Conservation (phyloP, 1,140 invertebrate species). For the Heliothis virescens region DNA sequence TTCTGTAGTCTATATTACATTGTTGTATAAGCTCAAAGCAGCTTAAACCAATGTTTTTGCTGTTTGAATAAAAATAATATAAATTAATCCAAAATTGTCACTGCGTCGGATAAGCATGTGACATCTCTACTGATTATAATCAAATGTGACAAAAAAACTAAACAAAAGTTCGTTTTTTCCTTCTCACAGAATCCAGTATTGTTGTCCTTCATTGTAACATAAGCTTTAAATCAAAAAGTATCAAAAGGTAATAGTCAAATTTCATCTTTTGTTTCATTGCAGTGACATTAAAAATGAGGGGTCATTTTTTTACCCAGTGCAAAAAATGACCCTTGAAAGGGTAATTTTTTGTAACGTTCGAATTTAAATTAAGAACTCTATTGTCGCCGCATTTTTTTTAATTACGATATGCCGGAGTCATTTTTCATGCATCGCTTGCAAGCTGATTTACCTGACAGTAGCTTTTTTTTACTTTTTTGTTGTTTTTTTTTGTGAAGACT, state of each 20-base stretch:
- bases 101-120: conserved; percentile 11
- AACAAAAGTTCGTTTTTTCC: conserved; percentile 62
- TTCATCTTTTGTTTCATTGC: conserved; percentile 79
- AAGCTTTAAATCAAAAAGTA: conserved; percentile 80
- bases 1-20: background rate
- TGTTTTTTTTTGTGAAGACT: conserved; percentile 9
- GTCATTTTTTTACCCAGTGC: conserved; percentile 56
- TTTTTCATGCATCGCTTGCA: conserved; percentile 85
- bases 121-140: conserved; percentile 70
- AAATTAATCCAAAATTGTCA: conserved; percentile 32
- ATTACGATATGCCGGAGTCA: conserved; percentile 78
- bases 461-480: conserved; percentile 58
- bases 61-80: conserved; percentile 18
- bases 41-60: background rate
- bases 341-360: conserved; percentile 69
- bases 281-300: conserved; percentile 63
- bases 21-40: background rate
- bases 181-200: conserved; percentile 58
- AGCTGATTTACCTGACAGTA: conserved; percentile 83
- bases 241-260: conserved; percentile 81
- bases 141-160: conserved; percentile 53
- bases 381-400: conserved; percentile 82
- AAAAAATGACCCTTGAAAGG: conserved; percentile 48
- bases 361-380: conserved; percentile 72
- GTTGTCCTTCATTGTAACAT: conserved; percentile 70